Evolutionary conservation across 2,797 vertebrate species (phyloP), one percentile per base, ranked within the genome.

Genomic region (Halcyon smyrnensis): DNA sequence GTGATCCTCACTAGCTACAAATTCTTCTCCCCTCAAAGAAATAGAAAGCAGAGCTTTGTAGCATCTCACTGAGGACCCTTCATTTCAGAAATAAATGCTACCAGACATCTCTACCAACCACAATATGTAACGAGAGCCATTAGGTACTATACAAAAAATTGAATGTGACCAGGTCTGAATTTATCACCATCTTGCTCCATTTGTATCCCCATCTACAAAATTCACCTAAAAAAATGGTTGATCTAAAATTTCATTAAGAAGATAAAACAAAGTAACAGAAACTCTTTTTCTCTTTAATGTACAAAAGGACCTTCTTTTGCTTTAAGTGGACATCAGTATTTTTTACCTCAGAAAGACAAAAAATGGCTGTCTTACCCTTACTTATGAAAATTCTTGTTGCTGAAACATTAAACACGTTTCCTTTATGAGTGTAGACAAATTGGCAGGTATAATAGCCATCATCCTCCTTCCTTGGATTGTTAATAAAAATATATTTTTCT

Each of bases 371-470:
- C 96, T 97, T 95, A 98, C 98, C 95, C 27, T 2, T 1, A 37
- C 79, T 27, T 63, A 21, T 4, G 18, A 98, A 89, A 76, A 32
- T 28, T 88, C 92, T 97, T 81, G 98, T 98, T 79, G 88, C 97
- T 39, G 98, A 97, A 4, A 98, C 95, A 30, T 81, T 97, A 95
- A 98, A 98, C 11, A 27, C 8, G 3, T 41, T 96, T 54, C 95
- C 34, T 74, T 95, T 96, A 87, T 98, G 84, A 8, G 8, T 87
- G 94, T 98, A 99, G 79, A 81, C 97, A 75, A 98, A 98, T 3
- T 62, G 45, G 43, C 98, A 99, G 15, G 97, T 98, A 71, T 98
- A 99, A 80, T 97, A 84, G 62, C 97, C 98, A 59, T 96, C 53
- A 3, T 98, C 60, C 2, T 79, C n/a, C 65, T 75, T 67, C 48